These are phyloP conservation scores for Epizoanthus scotinus DNA, from an alignment of 92 coral and sea anemone species.

Conservation along the genomic window DNA sequence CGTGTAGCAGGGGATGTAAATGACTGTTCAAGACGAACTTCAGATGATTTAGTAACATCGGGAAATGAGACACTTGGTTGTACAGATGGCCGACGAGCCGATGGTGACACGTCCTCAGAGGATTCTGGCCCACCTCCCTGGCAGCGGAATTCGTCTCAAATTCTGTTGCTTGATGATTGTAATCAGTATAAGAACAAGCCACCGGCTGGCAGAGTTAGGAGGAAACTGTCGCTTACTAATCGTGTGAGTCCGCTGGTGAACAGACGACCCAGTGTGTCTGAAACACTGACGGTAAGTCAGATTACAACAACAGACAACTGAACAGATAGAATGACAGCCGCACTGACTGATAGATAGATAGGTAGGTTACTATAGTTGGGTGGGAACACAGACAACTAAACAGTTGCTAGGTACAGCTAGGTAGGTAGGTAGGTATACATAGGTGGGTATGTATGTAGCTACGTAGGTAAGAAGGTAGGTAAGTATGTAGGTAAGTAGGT, in stretches of 20 bases:
- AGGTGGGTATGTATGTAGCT: no score
- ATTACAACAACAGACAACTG: neutral
- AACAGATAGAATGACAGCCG: neutral
- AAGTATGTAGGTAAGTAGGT: no score
- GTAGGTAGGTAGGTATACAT: no score
- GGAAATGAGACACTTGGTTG: neutral
- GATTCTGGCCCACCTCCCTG: neutral
- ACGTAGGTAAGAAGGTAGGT: no score
- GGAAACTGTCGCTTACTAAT: slow-evolving; percentile 21
- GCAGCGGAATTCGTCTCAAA: neutral
- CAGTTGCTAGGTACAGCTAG: no score
- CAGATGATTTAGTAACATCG: neutral
- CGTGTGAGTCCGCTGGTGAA: slow-evolving; percentile 39
- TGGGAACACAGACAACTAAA: no score
- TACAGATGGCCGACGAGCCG: neutral
- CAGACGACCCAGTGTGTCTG: neutral
- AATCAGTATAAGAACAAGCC: neutral
- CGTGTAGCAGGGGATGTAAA: neutral
- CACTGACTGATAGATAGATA: no score
- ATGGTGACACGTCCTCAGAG: neutral
- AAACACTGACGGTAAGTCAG: slow-evolving; percentile 9
- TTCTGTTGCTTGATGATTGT: neutral
- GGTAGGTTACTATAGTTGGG: no score
- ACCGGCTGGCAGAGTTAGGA: neutral
- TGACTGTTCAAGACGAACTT: neutral